phyloP scores from a whole-genome alignment of 1,140 invertebrate genomes.

The Leguminivora glycinivorella region DNA sequence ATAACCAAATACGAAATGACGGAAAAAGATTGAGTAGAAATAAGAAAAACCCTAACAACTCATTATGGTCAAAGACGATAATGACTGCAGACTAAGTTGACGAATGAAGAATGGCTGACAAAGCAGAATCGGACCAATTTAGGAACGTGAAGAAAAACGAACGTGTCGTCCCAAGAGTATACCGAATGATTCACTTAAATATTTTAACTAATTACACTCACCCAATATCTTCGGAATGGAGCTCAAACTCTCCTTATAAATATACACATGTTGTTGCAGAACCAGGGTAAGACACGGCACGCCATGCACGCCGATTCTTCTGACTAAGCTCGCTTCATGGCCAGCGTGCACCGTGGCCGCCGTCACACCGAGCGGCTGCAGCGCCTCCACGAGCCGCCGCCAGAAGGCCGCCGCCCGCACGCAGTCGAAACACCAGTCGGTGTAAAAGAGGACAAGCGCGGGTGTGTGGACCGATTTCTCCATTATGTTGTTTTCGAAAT shows the following conservation, averaged over 20 bases:
- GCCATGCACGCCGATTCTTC: conserved; percentile 87
- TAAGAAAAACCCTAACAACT: too few species aligned
- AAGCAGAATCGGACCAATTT: too few species aligned
- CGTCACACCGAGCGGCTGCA: conserved; percentile 88
- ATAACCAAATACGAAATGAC: too few species aligned
- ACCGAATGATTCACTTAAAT: too few species aligned
- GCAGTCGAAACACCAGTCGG: conserved; percentile 96
- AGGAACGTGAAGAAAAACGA: too few species aligned
- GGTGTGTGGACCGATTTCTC: conserved; percentile 90
- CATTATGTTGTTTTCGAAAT: conserved; percentile 92
- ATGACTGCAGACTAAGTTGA: too few species aligned
- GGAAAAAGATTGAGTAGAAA: too few species aligned
- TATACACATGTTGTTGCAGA: conserved; percentile 88
- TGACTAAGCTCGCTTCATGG: conserved; percentile 86
- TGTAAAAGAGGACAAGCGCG: conserved; percentile 92
- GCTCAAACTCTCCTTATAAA: conserved; percentile 88
- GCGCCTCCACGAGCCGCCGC: conserved; percentile 89
- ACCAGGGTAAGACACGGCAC: conserved; percentile 91
- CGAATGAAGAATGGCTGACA: too few species aligned
- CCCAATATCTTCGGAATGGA: conserved; percentile 90
- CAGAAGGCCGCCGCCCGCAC: conserved; percentile 90
- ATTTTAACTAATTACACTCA: conserved; percentile 39
- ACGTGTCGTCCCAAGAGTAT: too few species aligned
- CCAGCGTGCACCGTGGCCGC: conserved; percentile 91
- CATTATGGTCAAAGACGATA: too few species aligned